phyloP scores from a whole-genome alignment of 2,888 invertebrate genomes.

The Lasioglossum marginatum region DNA sequence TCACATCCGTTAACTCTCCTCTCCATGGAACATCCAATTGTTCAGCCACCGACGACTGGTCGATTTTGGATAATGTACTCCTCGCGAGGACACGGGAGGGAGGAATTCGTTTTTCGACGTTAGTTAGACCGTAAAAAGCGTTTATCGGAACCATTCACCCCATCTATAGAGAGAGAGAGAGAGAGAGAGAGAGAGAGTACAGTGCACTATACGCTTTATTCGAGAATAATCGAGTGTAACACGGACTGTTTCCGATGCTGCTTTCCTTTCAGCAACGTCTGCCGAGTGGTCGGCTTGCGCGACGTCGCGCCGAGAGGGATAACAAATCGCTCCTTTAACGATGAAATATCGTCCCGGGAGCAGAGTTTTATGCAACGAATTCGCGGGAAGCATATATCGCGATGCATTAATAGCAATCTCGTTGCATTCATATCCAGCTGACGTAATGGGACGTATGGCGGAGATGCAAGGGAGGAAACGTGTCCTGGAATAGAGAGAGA shows the following conservation, averaged over 20 bases:
- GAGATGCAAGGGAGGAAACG: conserved; percentile 30
- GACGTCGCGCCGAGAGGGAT: conserved; percentile 57
- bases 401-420: conserved; percentile 75
- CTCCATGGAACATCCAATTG: conserved; percentile 72
- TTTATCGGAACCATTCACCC: neutral
- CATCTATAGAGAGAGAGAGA: neutral
- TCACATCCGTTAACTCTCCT: conserved; percentile 81
- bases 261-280: neutral
- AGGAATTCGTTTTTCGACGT: neutral
- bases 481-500: neutral
- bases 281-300: conserved; percentile 31
- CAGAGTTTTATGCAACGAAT: conserved; percentile 63
- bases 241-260: neutral
- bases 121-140: neutral
- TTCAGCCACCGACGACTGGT: conserved; percentile 68
- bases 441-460: conserved; percentile 72
- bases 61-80: conserved; percentile 62
- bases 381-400: conserved; percentile 55
- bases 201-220: neutral
- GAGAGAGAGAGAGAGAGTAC: neutral
- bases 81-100: conserved; percentile 16
- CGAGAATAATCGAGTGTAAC: neutral
- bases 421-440: conserved; percentile 74
- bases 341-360: conserved; percentile 58
- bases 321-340: conserved; percentile 65